Base-by-base conservation (phyloP, 2,113 vertebrate species). In the Crotophaga sulcirostris region DNA sequence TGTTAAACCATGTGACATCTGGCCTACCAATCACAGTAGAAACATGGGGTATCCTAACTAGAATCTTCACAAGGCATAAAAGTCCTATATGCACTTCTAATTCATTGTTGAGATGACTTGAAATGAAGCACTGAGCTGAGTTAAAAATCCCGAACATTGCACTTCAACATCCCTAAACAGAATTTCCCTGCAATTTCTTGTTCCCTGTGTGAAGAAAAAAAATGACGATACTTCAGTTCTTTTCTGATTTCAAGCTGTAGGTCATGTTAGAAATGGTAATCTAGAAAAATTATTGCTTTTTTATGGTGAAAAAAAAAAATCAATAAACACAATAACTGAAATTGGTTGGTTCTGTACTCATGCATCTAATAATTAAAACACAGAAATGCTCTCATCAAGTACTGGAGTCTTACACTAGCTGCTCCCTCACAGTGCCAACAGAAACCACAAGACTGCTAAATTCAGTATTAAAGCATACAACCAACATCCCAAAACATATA, bases 371-470 rank as follows among this genome's bases (percentile, higher is more conserved):
- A 63, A 95, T 92, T 56, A 72, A 92, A 88, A 72, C 56, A 77
- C 60, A 92, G 81, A 92, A 92, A 80, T 6, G 21, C 51, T 85
- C 92, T 90, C 90, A 54, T 16, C 82, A 18, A 72, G 83, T 28
- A 45, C 7, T 13, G 8, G 52, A 83, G 31, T 15, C 77, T 52
- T 44, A 66, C 10, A 40, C 70, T 89, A 77, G 84, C 80, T 78
- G 84, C 55, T 92, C 40, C 76, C 66, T 66, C 14, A 9, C 38
- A n/a, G 63, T 15, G 88, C 92, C 90, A 95, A 78, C 31, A 59
- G 93, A 55, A 95, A 89, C 92, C 94, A 81, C 95, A 47, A 47
- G 52, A 81, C 67, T 84, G 87, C 91, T 89, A 92, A 93, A 92
- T 89, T 91, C 93, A 92, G 80, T 25, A 68, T 67, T 75, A 55